phyloP scores from a whole-genome alignment of 2,888 invertebrate species.

The Sepiola atlantica region DNA sequence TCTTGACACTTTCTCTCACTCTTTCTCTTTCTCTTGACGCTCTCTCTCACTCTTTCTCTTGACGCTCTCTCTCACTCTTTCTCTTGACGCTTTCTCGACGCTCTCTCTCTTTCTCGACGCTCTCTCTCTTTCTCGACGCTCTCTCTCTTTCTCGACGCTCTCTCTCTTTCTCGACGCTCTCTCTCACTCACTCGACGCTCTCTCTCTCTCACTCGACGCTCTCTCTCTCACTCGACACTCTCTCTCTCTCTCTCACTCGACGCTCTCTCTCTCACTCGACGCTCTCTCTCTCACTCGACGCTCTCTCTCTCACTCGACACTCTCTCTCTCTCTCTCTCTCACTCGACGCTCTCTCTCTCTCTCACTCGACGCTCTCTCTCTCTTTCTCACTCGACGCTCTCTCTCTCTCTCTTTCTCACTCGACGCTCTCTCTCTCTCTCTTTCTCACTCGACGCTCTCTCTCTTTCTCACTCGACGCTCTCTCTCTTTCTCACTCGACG shows the following conservation, averaged over 20 bases:
- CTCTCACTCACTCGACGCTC: background rate
- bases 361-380: too few species aligned
- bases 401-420: too few species aligned
- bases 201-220: too few species aligned
- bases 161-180: background rate
- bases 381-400: too few species aligned
- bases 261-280: background rate
- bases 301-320: background rate
- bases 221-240: background rate
- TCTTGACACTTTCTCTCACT: too few species aligned
- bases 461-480: too few species aligned
- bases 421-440: too few species aligned
- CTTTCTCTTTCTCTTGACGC: too few species aligned
- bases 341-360: background rate
- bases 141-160: background rate
- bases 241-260: background rate
- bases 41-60: too few species aligned
- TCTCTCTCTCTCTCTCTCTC: too few species aligned
- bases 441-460: too few species aligned
- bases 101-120: background rate
- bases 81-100: background rate
- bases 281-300: background rate
- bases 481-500: too few species aligned
- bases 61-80: background rate
- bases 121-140: background rate